Percentiles rank a stretch among this genome's conserved stretches.
Conservation (phyloP, 2,113 vertebrate species). For the Acanthisitta chloris region DNA sequence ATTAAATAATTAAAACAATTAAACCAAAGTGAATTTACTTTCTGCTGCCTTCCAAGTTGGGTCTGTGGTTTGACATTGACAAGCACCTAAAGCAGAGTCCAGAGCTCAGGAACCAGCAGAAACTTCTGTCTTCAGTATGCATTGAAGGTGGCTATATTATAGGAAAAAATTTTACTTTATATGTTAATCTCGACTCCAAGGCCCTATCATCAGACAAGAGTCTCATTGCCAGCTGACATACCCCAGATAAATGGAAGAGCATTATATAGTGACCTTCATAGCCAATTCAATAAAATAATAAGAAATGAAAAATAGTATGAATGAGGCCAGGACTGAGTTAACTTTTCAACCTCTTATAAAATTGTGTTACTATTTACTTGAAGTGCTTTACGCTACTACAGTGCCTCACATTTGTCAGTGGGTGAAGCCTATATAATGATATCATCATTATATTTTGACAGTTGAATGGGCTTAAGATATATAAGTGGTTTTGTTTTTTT, state of each 20-base stretch:
- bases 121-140: neutral
- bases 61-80: neutral
- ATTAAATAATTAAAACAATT: neutral
- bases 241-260: neutral
- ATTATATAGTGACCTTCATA: neutral
- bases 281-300: neutral
- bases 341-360: slow-evolving; percentile 5
- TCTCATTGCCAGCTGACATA: neutral
- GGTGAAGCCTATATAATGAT: neutral
- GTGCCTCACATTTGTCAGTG: neutral
- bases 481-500: neutral
- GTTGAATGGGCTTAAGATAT: neutral
- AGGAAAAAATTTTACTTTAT: neutral
- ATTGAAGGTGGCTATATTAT: neutral
- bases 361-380: slow-evolving; percentile 7
- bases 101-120: neutral
- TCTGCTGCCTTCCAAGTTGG: neutral
- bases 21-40: neutral
- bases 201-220: neutral
- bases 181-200: neutral
- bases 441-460: neutral
- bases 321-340: neutral
- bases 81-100: neutral
- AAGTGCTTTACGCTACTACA: neutral
- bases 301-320: neutral